Conservation (phyloP, 2,888 invertebrate species). For the Eristalinus aeneus region DNA sequence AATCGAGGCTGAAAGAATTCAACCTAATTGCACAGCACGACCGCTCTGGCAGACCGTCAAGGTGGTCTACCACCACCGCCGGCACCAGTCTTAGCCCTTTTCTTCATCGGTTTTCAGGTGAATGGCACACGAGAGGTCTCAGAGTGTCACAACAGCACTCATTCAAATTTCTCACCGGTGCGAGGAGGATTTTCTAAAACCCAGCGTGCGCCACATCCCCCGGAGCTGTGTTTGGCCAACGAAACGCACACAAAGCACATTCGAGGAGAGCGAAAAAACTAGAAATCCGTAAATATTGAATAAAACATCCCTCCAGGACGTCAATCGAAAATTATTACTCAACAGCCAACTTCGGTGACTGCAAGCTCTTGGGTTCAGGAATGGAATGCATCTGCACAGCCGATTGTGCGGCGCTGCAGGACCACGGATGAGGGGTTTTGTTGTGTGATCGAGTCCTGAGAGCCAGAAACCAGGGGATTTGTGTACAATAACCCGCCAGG, state of each 20-base stretch:
- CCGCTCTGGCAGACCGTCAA: slow-evolving; percentile 30
- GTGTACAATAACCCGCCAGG: slow-evolving; percentile 44
- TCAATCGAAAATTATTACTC: slow-evolving; percentile 55
- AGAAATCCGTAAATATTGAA: slow-evolving; percentile 56
- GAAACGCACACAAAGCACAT: not conserved
- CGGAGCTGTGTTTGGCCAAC: not conserved
- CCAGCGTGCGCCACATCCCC: slow-evolving; percentile 38
- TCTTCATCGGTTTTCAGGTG: not conserved
- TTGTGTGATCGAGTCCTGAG: not conserved
- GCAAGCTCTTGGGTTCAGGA: slow-evolving; percentile 11
- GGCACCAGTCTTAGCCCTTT: not conserved
- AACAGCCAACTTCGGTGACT: slow-evolving; percentile 23
- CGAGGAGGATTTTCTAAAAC: slow-evolving; percentile 51
- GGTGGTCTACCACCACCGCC: slow-evolving; percentile 56
- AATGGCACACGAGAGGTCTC: not conserved
- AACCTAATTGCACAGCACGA: slow-evolving; percentile 49
- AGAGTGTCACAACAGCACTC: slow-evolving; percentile 57
- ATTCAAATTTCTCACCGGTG: slow-evolving; percentile 48
- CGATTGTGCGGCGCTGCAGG: not conserved
- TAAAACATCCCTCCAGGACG: slow-evolving; percentile 61
- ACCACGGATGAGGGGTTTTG: not conserved
- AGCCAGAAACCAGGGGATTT: not conserved
- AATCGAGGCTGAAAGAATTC: slow-evolving; percentile 14
- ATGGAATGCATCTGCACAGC: slow-evolving; percentile 48
- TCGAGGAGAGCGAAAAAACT: slow-evolving; percentile 33